Conservation (phyloP, 2,113 vertebrate species). For the crab-eating macaque (Macaca fascicularis) region T2T-MFA8v1.1 NC_088375.1:106570001-106570500, state of each 20-base stretch:
- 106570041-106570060: conserved; percentile 97
- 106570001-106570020: conserved; percentile 98
- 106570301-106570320: neutral
- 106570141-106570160: neutral
- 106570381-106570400: neutral
- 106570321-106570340: neutral
- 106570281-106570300: too few species aligned
- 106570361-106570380: neutral
- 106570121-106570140: neutral
- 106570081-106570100: conserved; percentile 99
- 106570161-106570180: too few species aligned
- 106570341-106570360: neutral
- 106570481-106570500: conserved; percentile 20
- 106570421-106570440: neutral
- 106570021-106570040: conserved; percentile 94
- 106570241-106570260: neutral
- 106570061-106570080: conserved; percentile 98
- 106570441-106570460: neutral
- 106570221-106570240: neutral
- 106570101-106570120: conserved; percentile 92
- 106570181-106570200: too few species aligned
- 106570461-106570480: neutral
- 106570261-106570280: neutral
- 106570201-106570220: neutral
- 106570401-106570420: neutral